Percentiles rank a stretch among this genome's conserved stretches.
phyloP scores from a whole-genome alignment of 2,888 invertebrate genomes.

The Meliscaeva auricollis region DNA sequence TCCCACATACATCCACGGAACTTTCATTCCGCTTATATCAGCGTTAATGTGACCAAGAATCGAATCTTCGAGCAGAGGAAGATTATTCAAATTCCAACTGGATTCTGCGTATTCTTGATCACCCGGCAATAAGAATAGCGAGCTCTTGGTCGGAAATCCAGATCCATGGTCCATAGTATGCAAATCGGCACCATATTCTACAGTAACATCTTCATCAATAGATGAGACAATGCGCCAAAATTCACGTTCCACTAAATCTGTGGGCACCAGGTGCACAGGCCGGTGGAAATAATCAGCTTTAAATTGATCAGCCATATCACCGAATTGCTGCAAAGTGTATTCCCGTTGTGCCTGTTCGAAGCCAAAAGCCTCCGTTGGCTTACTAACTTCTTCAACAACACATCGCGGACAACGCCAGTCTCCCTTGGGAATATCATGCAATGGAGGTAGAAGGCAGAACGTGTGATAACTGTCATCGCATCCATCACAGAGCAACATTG shows the following conservation, averaged over 20 bases:
- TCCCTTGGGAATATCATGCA: conserved; percentile 96
- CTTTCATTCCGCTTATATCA: conserved; percentile 99
- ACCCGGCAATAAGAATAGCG: conserved; percentile 90
- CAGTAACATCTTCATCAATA: conserved; percentile 98
- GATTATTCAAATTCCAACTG: conserved; percentile 99
- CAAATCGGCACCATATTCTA: conserved; percentile 99
- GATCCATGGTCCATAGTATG: conserved; percentile 99
- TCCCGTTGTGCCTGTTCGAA: conserved; percentile 98
- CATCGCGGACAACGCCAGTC: conserved; percentile 99
- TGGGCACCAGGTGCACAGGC: conserved; percentile 96
- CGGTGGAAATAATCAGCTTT: conserved; percentile 98
- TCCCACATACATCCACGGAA: conserved; percentile 99
- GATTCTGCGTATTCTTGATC: conserved; percentile 96
- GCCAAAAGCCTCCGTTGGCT: conserved; percentile 97
- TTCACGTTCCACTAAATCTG: conserved; percentile 95
- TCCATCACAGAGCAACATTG: conserved; percentile 97
- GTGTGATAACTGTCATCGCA: conserved; percentile 99
- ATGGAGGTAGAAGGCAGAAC: conserved; percentile 97
- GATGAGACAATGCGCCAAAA: conserved; percentile 99
- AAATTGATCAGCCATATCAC: conserved; percentile 99
- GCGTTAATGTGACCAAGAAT: conserved; percentile 98
- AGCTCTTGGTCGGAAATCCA: conserved; percentile 95
- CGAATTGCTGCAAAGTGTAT: conserved; percentile 98
- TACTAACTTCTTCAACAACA: conserved; percentile 94
- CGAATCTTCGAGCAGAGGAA: conserved; percentile 96